Percentiles rank a stretch among this genome's conserved stretches.
phyloP scores from a whole-genome alignment of 37 sponge, comb jelly and placozoan genomes.

The Ephydatia muelleri region DNA sequence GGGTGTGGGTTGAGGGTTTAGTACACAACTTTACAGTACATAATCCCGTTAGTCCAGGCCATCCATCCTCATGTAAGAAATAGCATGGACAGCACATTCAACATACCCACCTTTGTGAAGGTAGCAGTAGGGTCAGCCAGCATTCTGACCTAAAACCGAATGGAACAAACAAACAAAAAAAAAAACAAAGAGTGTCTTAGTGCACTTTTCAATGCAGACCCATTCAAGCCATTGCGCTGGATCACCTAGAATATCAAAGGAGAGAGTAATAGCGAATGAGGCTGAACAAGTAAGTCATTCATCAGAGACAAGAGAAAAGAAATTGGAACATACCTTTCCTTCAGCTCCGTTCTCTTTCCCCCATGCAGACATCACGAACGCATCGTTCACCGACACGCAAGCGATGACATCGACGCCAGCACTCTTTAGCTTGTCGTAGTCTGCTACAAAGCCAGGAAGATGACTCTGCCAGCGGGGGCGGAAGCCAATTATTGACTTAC shows the following conservation, averaged over 20 bases:
- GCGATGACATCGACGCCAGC: conserved; percentile 86
- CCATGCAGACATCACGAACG: conserved; percentile 96
- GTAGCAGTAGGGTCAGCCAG: conserved; percentile 75
- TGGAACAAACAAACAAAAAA: too few relatives aligned
- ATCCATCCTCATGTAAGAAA: too few relatives aligned
- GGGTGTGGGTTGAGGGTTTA: too few relatives aligned
- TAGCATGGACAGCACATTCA: too few relatives aligned
- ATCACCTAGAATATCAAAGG: too few relatives aligned
- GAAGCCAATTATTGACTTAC: background rate
- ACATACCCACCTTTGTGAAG: conserved; percentile 75
- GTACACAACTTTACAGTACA: too few relatives aligned
- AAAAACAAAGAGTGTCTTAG: background rate
- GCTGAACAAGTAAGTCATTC: too few relatives aligned
- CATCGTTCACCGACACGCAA: conserved; percentile 96
- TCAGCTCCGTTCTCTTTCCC: conserved; percentile 58
- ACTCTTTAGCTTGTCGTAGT: conserved; percentile 74
- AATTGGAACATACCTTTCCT: conserved; percentile 69
- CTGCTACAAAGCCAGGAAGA: conserved; percentile 86
- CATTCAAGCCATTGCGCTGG: too few relatives aligned
- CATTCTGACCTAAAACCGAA: conserved; percentile 58
- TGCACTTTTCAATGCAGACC: too few relatives aligned
- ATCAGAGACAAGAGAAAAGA: too few relatives aligned
- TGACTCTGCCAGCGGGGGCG: conserved; percentile 66
- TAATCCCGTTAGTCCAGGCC: too few relatives aligned
- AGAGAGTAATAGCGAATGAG: too few relatives aligned